A percentile compares a stretch with the other conserved stretches of the same genome.
Evolutionary conservation across 1,140 invertebrate species (phyloP).

Genomic region (Mercenaria mercenaria): DNA sequence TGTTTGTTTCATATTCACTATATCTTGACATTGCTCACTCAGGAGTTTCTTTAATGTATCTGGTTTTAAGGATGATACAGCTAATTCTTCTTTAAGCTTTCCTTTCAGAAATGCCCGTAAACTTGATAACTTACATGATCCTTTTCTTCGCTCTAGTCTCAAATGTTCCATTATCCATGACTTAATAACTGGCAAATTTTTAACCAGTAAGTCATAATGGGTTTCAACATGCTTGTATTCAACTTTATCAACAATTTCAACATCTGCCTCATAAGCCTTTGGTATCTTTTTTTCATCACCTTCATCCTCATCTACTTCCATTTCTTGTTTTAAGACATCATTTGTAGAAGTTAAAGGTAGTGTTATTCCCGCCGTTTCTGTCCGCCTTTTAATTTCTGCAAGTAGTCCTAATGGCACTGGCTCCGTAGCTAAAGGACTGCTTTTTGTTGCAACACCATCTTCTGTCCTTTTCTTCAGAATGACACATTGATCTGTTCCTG

Average conservation of each 20-base stretch:
- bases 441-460: neutral
- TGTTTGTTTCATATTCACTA: neutral
- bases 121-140: neutral
- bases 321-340: neutral
- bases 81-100: neutral
- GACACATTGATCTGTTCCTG: neutral
- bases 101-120: neutral
- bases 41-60: neutral
- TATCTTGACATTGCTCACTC: neutral
- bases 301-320: neutral
- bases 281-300: neutral
- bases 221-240: neutral
- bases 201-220: neutral
- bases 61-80: neutral
- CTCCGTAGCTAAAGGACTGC: neutral
- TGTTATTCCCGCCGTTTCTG: neutral
- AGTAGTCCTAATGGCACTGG: neutral
- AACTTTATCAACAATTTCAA: neutral
- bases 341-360: neutral
- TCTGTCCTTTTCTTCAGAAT: neutral
- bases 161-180: neutral
- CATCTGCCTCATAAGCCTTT: neutral
- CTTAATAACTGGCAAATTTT: neutral
- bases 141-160: no score
- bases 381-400: neutral